A percentile compares a stretch with the other conserved stretches of the same genome.
phyloP scores from a whole-genome alignment of 1,140 invertebrate genomes.

The Atta cephalotes region DNA sequence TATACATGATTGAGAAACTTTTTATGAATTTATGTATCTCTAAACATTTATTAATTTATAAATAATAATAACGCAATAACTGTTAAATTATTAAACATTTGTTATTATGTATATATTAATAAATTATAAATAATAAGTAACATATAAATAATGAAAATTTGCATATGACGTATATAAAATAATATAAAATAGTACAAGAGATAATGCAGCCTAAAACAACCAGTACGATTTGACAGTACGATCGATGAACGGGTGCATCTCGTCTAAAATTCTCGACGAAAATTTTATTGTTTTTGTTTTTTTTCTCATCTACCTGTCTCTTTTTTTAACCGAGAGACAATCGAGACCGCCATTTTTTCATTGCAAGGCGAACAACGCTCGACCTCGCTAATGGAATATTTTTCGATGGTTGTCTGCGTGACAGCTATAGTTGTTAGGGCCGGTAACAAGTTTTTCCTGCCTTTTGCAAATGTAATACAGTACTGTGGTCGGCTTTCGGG shows the following conservation, averaged over 20 bases:
- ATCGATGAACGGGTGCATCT: constrained; percentile 11
- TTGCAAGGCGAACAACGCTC: constrained; percentile 33
- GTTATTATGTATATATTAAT: constrained; percentile 8
- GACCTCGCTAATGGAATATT: constrained; percentile 53
- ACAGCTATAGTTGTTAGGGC: constrained; percentile 20
- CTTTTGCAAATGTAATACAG: constrained; percentile 5
- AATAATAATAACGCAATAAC: constrained; percentile 1
- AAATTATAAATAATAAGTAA: neutral
- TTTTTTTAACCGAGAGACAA: neutral
- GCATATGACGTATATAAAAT: neutral
- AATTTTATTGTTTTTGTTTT: constrained; percentile 1
- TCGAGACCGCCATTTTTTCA: constrained; percentile 39
- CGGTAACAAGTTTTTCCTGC: constrained; percentile 32
- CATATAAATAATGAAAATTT: constrained; percentile 7
- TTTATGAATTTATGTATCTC: neutral
- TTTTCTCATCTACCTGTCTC: neutral
- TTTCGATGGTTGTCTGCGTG: constrained; percentile 31
- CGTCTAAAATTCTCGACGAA: constrained; percentile 19
- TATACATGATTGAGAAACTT: neutral
- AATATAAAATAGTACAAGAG: neutral
- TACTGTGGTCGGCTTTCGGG: neutral
- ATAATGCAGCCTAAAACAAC: constrained; percentile 1
- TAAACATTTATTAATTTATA: neutral
- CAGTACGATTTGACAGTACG: constrained; percentile 1
- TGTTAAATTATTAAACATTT: neutral